These are phyloP conservation scores for Macrosteles quadrilineatus DNA, from an alignment of 1,140 invertebrate species.

Conservation along the genomic window DNA sequence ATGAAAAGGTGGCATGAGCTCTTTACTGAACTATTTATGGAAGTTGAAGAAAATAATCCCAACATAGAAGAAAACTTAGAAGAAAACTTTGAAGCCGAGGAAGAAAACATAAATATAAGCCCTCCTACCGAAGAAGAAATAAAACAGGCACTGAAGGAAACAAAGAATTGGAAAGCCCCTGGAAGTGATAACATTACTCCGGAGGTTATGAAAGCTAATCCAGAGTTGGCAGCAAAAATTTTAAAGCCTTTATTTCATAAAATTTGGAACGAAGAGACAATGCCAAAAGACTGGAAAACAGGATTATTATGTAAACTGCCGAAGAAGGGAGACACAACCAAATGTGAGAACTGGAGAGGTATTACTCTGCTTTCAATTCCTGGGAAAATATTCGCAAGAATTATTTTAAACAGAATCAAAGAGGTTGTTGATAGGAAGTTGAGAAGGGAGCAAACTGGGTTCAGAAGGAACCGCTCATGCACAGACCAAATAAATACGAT, in stretches of 20 bases:
- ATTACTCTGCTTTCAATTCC: background rate
- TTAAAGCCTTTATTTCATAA: background rate
- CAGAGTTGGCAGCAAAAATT: background rate
- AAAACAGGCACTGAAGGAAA: too few species aligned
- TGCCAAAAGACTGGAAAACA: background rate
- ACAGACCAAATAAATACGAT: background rate
- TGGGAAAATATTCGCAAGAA: background rate
- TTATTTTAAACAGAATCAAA: background rate
- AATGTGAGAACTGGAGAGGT: background rate
- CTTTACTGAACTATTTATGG: constrained; percentile 10
- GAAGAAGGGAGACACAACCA: background rate
- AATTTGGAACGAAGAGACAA: background rate
- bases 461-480: background rate
- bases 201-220: background rate
- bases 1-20: constrained; percentile 17
- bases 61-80: too few species aligned
- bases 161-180: background rate
- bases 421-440: background rate
- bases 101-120: constrained; percentile 10
- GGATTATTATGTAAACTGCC: background rate
- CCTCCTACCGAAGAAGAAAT: too few species aligned
- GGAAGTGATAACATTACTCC: background rate
- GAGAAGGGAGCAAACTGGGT: background rate
- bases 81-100: background rate
- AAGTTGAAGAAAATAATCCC: too few species aligned